Base-by-base conservation (phyloP, 2,113 vertebrate species). In the Caranx ignobilis region DNA sequence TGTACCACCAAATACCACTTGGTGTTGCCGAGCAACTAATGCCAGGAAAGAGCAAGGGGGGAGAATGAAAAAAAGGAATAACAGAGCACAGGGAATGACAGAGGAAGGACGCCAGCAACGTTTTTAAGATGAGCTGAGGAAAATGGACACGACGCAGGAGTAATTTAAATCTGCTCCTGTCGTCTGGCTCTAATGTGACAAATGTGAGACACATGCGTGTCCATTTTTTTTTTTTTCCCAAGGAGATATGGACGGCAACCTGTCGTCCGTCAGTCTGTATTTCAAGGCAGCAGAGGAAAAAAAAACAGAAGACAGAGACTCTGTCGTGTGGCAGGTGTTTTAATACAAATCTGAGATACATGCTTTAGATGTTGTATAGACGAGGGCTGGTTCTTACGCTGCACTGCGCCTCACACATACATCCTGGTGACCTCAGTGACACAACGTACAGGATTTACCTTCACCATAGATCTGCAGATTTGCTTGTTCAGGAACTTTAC, bases 1-100 rank as follows among this genome's bases (percentile, higher is more conserved):
- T 68, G 48, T 77, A 41, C 61, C 63, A 62, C 52, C 77, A 89
- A 81, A 86, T 50, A 54, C 54, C 62, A 70, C 62, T 77, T 87
- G 70, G 90, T 91, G 90, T 91, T 92, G 86, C 89, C 61, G 84
- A 91, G 92, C 91, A 91, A 91, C 91, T 75, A 86, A 87, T 81
- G 79, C 76, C 70, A 71, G 52, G 81, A 88, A 87, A 83, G 81
- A 84, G 77, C 61, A 72, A 80, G 54, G 54, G 54, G n/a, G 52
- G 60, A 37, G n/a, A 83, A 83, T 70, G 48, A 65, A 69, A 82
- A 69, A 82, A 82, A 34, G 32, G 66, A 67, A 88, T 71, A 79
- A 75, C 63, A 77, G n/a, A 63, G 73, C 60, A 3, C 48, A 21
- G 55, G 52, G 26, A 55, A 78, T 26, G 79, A 82, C 60, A 72